Evolutionary conservation across 2,888 invertebrate genomes (phyloP).

Genomic region (Cryptocephalus moraei): DNA sequence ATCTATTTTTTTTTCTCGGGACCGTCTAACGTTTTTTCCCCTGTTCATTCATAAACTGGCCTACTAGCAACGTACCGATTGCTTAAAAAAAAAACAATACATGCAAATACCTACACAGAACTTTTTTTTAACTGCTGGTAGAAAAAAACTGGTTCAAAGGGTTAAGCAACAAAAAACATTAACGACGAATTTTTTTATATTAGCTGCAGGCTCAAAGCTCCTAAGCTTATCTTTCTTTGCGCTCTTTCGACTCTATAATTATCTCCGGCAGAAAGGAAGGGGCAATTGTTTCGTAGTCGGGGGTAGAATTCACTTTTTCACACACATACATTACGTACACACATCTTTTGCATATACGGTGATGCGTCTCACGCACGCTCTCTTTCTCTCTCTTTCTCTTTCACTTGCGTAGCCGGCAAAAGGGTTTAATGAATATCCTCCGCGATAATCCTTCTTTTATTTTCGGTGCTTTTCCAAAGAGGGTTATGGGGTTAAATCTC

Average conservation of each 20-base stretch:
- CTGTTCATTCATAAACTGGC: no score
- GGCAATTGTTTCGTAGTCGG: slow-evolving; percentile 10
- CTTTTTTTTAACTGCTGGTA: slow-evolving; percentile 20
- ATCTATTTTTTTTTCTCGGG: slow-evolving; percentile 4
- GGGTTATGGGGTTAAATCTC: slow-evolving; percentile 12
- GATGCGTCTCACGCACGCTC: background rate
- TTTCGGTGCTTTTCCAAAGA: slow-evolving; percentile 16
- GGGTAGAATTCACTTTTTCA: slow-evolving; percentile 10
- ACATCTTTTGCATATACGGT: slow-evolving; percentile 14
- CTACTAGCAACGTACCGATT: background rate
- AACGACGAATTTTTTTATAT: slow-evolving; percentile 15
- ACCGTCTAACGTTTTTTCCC: background rate
- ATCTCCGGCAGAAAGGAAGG: slow-evolving; percentile 10
- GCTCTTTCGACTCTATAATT: slow-evolving; percentile 10
- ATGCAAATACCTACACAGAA: slow-evolving; percentile 1
- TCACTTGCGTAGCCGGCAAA: slow-evolving; percentile 12
- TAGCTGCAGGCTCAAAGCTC: slow-evolving; percentile 8
- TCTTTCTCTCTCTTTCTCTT: slow-evolving; percentile 4
- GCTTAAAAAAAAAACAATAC: background rate
- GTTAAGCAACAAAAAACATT: slow-evolving; percentile 15
- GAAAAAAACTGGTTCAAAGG: slow-evolving; percentile 15
- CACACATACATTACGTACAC: slow-evolving; percentile 5
- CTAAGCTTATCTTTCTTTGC: slow-evolving; percentile 5
- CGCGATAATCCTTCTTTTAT: slow-evolving; percentile 30
- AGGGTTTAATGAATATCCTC: slow-evolving; percentile 29